phyloP scores from a whole-genome alignment of 1,140 invertebrate genomes.

The Drosophila novamexicana region DNA sequence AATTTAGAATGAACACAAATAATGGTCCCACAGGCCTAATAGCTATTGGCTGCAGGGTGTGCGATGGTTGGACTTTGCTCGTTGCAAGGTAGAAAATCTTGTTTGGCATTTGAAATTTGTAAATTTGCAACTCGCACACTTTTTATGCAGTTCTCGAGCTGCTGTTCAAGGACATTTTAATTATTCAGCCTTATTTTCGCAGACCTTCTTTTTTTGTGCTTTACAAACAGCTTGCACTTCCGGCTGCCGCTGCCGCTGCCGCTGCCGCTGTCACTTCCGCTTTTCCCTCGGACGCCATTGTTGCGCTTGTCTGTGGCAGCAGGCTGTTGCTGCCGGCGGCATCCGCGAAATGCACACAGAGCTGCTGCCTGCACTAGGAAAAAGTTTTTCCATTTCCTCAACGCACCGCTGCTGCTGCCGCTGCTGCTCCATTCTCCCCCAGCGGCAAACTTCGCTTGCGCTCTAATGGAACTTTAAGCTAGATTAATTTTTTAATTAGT shows the following conservation, averaged over 20 bases:
- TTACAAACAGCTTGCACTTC: conserved; percentile 71
- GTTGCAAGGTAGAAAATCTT: conserved; percentile 25
- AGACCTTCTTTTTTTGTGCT: conserved; percentile 40
- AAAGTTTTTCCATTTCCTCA: conserved; percentile 80
- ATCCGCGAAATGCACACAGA: conserved; percentile 51
- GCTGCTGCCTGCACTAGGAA: conserved; percentile 62
- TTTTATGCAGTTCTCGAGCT: conserved; percentile 55
- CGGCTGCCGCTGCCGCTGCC: conserved; percentile 49
- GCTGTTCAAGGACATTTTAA: conserved; percentile 79
- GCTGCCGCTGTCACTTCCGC: conserved; percentile 11
- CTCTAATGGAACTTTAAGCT: conserved; percentile 83
- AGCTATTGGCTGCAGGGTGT: background rate
- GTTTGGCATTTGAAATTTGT: conserved; percentile 57
- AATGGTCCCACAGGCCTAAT: conserved; percentile 22
- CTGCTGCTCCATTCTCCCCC: background rate
- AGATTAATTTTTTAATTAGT: conserved; percentile 83
- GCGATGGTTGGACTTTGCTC: conserved; percentile 1
- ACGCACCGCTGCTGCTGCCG: conserved; percentile 29
- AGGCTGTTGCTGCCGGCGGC: conserved; percentile 57
- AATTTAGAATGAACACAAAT: conserved; percentile 66
- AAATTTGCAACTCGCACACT: conserved; percentile 24
- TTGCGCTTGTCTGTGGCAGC: conserved; percentile 69
- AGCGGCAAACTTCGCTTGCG: conserved; percentile 73
- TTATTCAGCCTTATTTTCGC: conserved; percentile 71
- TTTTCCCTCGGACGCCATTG: conserved; percentile 41